Percentiles rank a stretch among this genome's conserved stretches.
Evolutionary conservation across 2,888 invertebrate species (phyloP).

Genomic region (Trachelus stipa): DNA sequence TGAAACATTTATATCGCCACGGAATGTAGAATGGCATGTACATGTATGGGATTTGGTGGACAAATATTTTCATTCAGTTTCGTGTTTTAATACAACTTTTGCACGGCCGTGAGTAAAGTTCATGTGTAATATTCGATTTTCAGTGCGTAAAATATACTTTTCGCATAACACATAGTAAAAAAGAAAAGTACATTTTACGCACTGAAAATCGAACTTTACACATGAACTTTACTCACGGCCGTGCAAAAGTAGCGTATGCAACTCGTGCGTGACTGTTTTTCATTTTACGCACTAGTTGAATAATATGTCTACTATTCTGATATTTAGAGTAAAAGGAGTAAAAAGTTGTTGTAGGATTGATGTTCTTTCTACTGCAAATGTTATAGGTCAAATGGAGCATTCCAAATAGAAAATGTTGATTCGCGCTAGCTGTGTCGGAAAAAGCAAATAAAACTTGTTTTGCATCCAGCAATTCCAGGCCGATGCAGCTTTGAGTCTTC

Average conservation of each 20-base stretch:
- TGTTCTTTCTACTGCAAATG: not conserved
- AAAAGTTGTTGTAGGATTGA: not conserved
- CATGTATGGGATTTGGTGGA: not conserved
- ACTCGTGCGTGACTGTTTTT: no score
- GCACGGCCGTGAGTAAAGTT: no score
- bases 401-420: not conserved
- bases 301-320: no score
- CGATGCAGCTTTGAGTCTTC: not conserved
- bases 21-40: not conserved
- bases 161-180: no score
- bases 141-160: no score
- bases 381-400: not conserved
- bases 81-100: not conserved
- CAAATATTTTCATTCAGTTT: not conserved
- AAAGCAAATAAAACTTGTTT: slow-evolving; percentile 37
- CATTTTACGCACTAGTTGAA: no score
- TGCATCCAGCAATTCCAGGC: slow-evolving; percentile 14
- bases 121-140: no score
- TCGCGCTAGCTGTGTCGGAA: not conserved
- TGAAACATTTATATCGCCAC: not conserved
- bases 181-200: no score
- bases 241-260: no score
- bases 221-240: no score
- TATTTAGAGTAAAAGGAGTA: not conserved
- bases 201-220: no score